Conservation (phyloP, 2,113 vertebrate genomes). For the Pedionomus torquatus region DNA sequence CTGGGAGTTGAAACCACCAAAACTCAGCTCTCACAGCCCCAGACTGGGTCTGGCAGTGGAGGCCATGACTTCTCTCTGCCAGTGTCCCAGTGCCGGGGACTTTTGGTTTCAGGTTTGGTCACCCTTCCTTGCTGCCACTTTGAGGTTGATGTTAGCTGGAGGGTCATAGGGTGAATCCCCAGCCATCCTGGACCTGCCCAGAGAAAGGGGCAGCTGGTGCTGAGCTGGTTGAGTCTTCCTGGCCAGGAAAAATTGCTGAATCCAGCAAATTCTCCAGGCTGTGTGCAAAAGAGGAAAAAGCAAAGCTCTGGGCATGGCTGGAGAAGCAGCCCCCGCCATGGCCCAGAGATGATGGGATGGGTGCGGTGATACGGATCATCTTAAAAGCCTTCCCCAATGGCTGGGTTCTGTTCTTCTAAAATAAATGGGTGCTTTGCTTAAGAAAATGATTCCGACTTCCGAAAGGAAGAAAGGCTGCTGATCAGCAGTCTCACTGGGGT, state of each 20-base stretch:
- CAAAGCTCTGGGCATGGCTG: not conserved
- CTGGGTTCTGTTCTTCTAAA: not conserved
- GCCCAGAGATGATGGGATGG: not conserved
- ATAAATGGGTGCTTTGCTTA: not conserved
- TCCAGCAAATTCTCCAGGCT: not conserved
- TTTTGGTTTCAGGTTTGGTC: not conserved
- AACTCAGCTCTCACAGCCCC: not conserved
- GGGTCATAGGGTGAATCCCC: rapidly evolving
- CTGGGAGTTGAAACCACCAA: not conserved
- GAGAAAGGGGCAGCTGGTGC: not conserved
- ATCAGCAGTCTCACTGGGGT: not conserved
- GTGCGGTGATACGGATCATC: not conserved
- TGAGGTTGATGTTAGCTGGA: not conserved
- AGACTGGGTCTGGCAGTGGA: not conserved
- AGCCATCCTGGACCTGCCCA: not conserved
- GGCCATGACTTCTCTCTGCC: rapidly evolving
- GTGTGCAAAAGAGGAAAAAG: not conserved
- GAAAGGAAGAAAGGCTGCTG: not conserved
- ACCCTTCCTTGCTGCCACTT: not conserved
- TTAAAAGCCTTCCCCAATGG: not conserved
- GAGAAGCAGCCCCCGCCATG: not conserved
- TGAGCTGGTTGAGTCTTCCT: not conserved
- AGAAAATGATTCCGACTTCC: rapidly evolving
- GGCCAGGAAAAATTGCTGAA: not conserved
- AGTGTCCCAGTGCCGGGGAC: rapidly evolving